Percentiles rank a stretch among this genome's conserved stretches.
These are phyloP conservation scores for Atopsyche davidsoni DNA, from an alignment of 1,140 invertebrate species.

Conservation along the genomic window DNA sequence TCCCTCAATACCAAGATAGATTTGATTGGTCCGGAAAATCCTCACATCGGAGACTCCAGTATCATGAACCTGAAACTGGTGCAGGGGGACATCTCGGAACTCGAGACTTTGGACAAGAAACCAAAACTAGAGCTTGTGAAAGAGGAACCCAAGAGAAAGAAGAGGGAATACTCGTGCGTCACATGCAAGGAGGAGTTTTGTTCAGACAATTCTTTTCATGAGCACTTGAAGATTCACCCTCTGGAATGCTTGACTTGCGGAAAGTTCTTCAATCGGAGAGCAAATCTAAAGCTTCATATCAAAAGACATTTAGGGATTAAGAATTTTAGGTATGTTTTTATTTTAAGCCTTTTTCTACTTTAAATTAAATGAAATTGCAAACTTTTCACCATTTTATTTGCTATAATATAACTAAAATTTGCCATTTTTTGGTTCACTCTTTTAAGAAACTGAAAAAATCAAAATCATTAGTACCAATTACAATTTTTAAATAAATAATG, in stretches of 20 bases:
- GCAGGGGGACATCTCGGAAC: background rate
- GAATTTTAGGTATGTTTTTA: slow-evolving; percentile 51
- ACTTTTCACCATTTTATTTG: background rate
- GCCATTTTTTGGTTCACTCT: too few species aligned
- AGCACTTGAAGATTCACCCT: slow-evolving; percentile 70
- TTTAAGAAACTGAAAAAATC: too few species aligned
- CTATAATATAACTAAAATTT: background rate
- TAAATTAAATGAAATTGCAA: slow-evolving; percentile 5
- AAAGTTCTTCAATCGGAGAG: slow-evolving; percentile 66
- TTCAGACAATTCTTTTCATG: slow-evolving; percentile 55
- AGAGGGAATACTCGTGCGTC: slow-evolving; percentile 13
- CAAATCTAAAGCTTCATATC: slow-evolving; percentile 68
- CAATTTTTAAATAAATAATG: too few species aligned
- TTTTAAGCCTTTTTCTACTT: background rate
- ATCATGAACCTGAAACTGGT: slow-evolving; percentile 8
- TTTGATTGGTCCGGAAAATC: background rate
- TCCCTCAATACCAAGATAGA: background rate
- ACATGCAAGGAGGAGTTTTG: slow-evolving; percentile 48
- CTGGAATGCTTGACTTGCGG: slow-evolving; percentile 73
- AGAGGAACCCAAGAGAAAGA: slow-evolving; percentile 20
- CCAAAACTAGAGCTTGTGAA: slow-evolving; percentile 21
- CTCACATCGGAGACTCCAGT: background rate
- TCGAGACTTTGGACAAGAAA: slow-evolving; percentile 16
- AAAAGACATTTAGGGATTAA: slow-evolving; percentile 73
- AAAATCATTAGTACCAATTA: too few species aligned